Evolutionary conservation across 2,797 vertebrate species (phyloP).

Genomic region (Tachyglossus aculeatus): DNA sequence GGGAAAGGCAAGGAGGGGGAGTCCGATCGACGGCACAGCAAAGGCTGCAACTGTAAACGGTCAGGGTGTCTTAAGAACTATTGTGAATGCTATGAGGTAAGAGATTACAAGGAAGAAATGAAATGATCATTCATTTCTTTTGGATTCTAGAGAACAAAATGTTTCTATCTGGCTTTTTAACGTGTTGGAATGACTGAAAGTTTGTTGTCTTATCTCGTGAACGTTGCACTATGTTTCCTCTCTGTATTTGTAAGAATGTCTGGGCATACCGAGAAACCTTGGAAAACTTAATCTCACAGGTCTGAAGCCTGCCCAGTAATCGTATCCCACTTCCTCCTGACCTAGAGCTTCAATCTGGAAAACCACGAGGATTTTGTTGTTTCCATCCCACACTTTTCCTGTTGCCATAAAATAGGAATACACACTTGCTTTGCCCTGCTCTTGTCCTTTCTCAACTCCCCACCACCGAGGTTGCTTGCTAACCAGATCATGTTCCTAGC

Average conservation of each 20-base stretch:
- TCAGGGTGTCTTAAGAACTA: conserved; percentile 99
- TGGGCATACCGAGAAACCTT: no score
- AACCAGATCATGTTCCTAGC: no score
- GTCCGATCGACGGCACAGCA: conserved; percentile 95
- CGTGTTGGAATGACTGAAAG: neutral
- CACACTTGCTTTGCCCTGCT: no score
- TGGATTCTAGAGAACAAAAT: neutral
- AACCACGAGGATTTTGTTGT: no score
- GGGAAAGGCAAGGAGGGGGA: conserved; percentile 98
- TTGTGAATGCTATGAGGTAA: conserved; percentile 98
- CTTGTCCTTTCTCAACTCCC: no score
- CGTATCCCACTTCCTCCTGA: no score
- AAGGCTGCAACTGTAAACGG: conserved; percentile 98
- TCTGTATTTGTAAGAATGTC: neutral
- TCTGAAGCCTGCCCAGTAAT: neutral
- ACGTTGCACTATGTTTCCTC: neutral
- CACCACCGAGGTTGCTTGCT: no score
- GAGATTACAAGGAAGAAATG: neutral
- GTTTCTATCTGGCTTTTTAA: neutral
- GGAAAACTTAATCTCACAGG: no score
- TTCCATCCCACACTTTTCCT: no score
- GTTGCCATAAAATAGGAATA: no score
- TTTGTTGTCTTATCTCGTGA: neutral
- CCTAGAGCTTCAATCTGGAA: no score
- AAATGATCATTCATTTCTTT: neutral